Evolutionary conservation across 2,888 invertebrate species (phyloP).

Genomic region (Gastrophysa polygoni): DNA sequence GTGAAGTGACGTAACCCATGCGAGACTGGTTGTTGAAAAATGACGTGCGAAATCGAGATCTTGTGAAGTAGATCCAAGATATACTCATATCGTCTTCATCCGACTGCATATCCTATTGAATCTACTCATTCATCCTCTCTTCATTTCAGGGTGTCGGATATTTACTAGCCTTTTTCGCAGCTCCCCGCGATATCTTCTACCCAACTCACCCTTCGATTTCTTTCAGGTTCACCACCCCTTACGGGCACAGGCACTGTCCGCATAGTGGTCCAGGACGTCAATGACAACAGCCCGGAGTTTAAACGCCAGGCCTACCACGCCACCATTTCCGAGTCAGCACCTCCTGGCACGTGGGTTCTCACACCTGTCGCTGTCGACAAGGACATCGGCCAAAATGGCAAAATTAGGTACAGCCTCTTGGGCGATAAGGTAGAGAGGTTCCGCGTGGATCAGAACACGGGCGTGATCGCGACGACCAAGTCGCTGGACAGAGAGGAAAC

Average conservation of each 20-base stretch:
- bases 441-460: conserved; percentile 77
- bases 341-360: conserved; percentile 77
- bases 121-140: too few relatives aligned
- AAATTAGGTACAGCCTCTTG: conserved; percentile 82
- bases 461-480: conserved; percentile 75
- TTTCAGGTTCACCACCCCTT: conserved; percentile 86
- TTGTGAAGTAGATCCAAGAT: background rate
- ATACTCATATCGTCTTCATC: too few relatives aligned
- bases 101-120: too few relatives aligned
- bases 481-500: conserved; percentile 81
- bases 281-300: conserved; percentile 92
- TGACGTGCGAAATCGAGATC: conserved; percentile 43
- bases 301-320: conserved; percentile 80
- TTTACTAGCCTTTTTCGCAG: too few relatives aligned
- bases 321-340: conserved; percentile 81
- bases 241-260: conserved; percentile 91
- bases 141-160: too few relatives aligned
- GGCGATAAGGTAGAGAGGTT: conserved; percentile 84
- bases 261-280: conserved; percentile 90
- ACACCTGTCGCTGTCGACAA: conserved; percentile 80
- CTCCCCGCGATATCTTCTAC: too few relatives aligned
- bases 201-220: background rate
- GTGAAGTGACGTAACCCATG: too few relatives aligned
- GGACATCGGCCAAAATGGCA: conserved; percentile 84
- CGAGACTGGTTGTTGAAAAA: conserved; percentile 47